Conservation (phyloP, 2,113 vertebrate genomes). For the Craseonycteris thonglongyai region DNA sequence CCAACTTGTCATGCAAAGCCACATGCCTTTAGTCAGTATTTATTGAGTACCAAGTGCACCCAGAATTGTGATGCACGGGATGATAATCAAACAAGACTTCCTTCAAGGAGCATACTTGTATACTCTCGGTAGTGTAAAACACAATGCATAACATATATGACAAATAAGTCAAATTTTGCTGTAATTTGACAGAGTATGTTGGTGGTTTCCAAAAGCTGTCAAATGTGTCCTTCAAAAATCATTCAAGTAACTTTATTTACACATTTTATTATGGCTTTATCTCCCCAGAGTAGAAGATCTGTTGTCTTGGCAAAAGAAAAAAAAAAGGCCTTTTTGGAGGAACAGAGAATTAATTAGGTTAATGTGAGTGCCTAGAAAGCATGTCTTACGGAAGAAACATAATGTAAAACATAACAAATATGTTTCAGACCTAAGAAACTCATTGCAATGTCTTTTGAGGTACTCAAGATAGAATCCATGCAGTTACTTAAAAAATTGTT, state of each 20-base stretch:
- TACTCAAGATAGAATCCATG: not conserved
- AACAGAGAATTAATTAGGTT: slow-evolving; percentile 7
- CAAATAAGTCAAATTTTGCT: not conserved
- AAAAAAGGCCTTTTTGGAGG: not conserved
- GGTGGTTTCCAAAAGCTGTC: not conserved
- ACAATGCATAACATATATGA: not conserved
- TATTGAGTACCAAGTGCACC: not conserved
- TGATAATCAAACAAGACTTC: not conserved
- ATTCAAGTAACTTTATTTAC: slow-evolving; percentile 21
- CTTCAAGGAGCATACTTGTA: slow-evolving; percentile 23
- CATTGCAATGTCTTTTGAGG: not conserved
- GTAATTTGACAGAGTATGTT: not conserved
- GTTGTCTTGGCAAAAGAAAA: not conserved
- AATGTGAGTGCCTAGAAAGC: not conserved
- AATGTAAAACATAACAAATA: not conserved
- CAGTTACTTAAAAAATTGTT: not conserved
- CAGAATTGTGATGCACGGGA: slow-evolving; percentile 21
- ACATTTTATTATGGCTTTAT: not conserved
- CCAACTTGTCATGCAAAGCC: slow-evolving; percentile 6
- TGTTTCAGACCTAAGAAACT: slow-evolving; percentile 6
- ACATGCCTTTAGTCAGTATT: slow-evolving; percentile 18
- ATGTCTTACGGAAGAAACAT: not conserved
- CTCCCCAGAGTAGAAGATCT: not conserved
- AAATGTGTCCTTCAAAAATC: slow-evolving; percentile 10
- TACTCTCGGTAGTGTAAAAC: not conserved